phyloP scores from a whole-genome alignment of 1,140 invertebrate species.

The Drosophila lini region DNA sequence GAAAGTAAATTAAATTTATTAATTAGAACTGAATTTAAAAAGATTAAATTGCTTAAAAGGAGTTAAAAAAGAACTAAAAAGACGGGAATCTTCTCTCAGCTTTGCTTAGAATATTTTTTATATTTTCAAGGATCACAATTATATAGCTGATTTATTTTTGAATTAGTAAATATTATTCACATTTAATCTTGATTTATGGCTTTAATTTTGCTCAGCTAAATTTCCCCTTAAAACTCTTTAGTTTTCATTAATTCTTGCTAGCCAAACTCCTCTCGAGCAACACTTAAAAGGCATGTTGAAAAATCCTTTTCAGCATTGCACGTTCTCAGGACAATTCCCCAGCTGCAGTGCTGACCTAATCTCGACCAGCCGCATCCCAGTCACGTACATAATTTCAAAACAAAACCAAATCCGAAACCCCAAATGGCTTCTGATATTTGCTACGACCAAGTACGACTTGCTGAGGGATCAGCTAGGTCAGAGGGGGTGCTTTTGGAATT shows the following conservation, averaged over 20 bases:
- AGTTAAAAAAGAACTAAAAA: not conserved
- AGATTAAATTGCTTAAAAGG: not conserved
- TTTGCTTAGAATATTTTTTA: not conserved
- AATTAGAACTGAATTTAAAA: not conserved
- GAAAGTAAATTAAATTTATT: not conserved
- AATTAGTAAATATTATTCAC: not conserved
- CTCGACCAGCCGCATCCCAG: slow-evolving; percentile 34
- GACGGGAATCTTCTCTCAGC: not conserved
- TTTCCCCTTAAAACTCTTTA: not conserved
- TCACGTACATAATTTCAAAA: slow-evolving; percentile 57
- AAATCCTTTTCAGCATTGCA: slow-evolving; percentile 49
- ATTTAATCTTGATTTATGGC: slow-evolving; percentile 1
- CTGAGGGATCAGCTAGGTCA: slow-evolving; percentile 25
- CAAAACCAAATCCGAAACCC: slow-evolving; percentile 36
- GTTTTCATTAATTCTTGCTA: slow-evolving; percentile 15
- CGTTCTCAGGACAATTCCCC: slow-evolving; percentile 26
- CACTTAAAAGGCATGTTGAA: slow-evolving; percentile 32
- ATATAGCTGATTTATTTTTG: not conserved
- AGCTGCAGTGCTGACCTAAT: slow-evolving; percentile 52
- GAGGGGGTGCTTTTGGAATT: slow-evolving; percentile 2
- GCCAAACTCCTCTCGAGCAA: slow-evolving; percentile 14
- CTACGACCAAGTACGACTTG: slow-evolving; percentile 18
- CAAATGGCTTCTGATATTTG: slow-evolving; percentile 42
- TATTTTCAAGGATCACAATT: not conserved
- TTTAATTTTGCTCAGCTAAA: slow-evolving; percentile 3